Conservation (phyloP, 2,888 invertebrate genomes). For the Erynnis tages region DNA sequence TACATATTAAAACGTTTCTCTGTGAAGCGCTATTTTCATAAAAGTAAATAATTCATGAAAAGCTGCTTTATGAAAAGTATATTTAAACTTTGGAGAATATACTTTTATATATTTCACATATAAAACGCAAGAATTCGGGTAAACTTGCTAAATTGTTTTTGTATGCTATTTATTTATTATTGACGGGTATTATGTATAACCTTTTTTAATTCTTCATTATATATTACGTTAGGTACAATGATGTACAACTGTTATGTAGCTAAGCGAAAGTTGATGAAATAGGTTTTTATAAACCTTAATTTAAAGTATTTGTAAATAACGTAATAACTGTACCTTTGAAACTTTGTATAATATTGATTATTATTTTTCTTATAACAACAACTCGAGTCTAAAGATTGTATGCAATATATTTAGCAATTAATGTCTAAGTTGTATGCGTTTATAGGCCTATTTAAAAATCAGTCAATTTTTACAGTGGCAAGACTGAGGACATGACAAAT, state of each 20-base stretch:
- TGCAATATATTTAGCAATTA: constrained; percentile 28
- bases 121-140: no score
- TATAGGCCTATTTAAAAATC: constrained; percentile 31
- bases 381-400: constrained; percentile 25
- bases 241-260: no score
- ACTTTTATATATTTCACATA: no score
- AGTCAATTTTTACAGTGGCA: constrained; percentile 60
- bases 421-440: constrained; percentile 16
- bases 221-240: no score
- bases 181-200: constrained; percentile 19
- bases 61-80: no score
- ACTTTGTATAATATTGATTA: constrained; percentile 10
- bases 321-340: constrained; percentile 9
- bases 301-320: constrained; percentile 22
- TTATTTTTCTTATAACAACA: constrained; percentile 9
- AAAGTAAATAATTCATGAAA: no score
- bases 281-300: background rate
- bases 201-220: no score
- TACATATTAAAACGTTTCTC: no score
- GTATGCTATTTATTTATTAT: constrained; percentile 9
- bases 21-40: no score
- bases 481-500: constrained; percentile 53
- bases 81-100: no score
- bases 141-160: no score
- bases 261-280: no score